Base-by-base conservation (phyloP, 2,888 invertebrate species). In the Leucophenga maculata region DNA sequence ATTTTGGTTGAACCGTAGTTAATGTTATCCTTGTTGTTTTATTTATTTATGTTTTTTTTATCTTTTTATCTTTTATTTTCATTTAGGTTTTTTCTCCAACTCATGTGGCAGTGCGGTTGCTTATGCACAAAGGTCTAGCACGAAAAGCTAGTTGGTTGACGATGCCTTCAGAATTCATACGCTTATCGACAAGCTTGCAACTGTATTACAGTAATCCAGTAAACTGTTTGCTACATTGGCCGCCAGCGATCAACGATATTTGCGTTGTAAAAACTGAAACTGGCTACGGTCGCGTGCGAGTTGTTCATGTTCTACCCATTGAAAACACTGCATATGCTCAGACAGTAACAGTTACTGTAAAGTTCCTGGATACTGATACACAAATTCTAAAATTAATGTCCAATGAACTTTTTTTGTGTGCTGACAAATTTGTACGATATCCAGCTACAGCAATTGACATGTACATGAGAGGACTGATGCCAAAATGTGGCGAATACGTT, bases 321-420 rank as follows among this genome's bases (percentile, higher is more conserved):
- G 79, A 72, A 59, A 65, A 80, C 72, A 69, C 80, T 72, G 57
- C 73, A 65, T 67, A 69, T 22, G 74, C 68, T 0, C 68, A 67
- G 20, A 68, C 72, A n/a, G 39, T 68, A 8, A 73, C 31, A 59
- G 68, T 75, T 3, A 72, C 69, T 50, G 69, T 93, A 6, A 91
- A 90, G 72, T 89, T 92, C 31, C 88, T 93, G 14, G 93, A 94
- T 74, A 90, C 90, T 77, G 93, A 93, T 60, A 88, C 84, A 6
- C 54, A 22, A 65, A 84, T 87, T 4, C 86, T 89, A 48, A 84
- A 79, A 13, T 88, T 89, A 0, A 88, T 69, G 11, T 71, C 72
- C 3, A 65, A 69, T 16, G 68, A 69, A 16, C 50, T 74, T 89
- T 70, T 88, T 88, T 3, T 85, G 88, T 72, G 92, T 67, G 91